phyloP scores from a whole-genome alignment of 2,113 vertebrate genomes.

The Zeus faber region DNA sequence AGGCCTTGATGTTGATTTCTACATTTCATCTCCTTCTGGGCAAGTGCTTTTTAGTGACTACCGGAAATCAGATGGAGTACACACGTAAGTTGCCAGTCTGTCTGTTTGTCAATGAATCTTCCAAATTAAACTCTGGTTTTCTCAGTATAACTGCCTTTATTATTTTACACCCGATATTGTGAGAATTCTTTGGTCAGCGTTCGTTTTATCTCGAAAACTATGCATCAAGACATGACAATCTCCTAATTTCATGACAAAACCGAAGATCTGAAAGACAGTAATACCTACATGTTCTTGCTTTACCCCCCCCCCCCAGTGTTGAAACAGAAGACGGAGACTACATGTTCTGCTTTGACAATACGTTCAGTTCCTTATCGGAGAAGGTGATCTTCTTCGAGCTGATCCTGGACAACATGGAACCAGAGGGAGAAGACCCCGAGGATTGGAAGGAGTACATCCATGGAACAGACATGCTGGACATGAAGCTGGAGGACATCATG shows the following conservation, averaged over 20 bases:
- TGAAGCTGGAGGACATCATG: slow-evolving; percentile 97
- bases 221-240: too few relatives aligned
- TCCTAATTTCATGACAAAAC: too few relatives aligned
- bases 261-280: too few relatives aligned
- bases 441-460: slow-evolving; percentile 93
- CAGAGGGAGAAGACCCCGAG: slow-evolving; percentile 79
- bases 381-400: slow-evolving; percentile 99
- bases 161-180: too few relatives aligned
- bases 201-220: too few relatives aligned
- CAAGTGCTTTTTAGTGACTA: slow-evolving; percentile 85
- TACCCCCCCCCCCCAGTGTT: slow-evolving; percentile 77
- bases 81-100: slow-evolving; percentile 90
- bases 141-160: too few relatives aligned
- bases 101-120: too few relatives aligned
- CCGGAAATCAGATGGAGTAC: slow-evolving; percentile 93
- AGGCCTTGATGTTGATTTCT: slow-evolving; percentile 92
- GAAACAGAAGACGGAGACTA: slow-evolving; percentile 95
- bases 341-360: slow-evolving; percentile 98
- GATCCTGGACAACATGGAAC: slow-evolving; percentile 93
- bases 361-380: slow-evolving; percentile 91
- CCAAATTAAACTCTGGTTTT: too few relatives aligned
- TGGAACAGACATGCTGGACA: slow-evolving; percentile 89
- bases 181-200: background rate
- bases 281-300: too few relatives aligned
- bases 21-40: slow-evolving; percentile 83